Base-by-base conservation (phyloP, 2,888 invertebrate genomes). In the Macrosoma leucophasiata region DNA sequence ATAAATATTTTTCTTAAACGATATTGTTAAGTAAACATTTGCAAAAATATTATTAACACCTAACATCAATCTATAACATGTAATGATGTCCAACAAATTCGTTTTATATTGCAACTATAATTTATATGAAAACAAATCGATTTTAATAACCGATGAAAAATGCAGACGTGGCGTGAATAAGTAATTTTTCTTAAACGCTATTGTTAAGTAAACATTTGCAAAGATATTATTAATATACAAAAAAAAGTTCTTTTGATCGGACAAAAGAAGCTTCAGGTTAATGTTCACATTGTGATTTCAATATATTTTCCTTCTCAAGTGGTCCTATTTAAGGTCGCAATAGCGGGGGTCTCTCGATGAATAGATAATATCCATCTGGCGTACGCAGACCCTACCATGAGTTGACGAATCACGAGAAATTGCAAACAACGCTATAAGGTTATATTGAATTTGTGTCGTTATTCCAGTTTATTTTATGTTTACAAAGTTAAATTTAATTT, bases 251-350 rank as follows among this genome's bases (percentile, higher is more conserved):
- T 66, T 64, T 67, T 63, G 55, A 68, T 58, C 65, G 66, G 61
- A 74, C 71, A 76, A 76, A 70, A 61, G 55, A 52, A 46, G 62
- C 58, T 52, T 60, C 62, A 65, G 73, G 73, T 75, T 76, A 61
- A 62, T 58, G 62, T 60, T 61, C 58, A 72, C 70, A 77, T 77
- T 79, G 73, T 79, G 77, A 76, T 79, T 81, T 78, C 76, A 76
- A 78, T 81, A 74, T 72, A 71, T 79, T 81, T 77, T 73, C 71
- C 66, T 64, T 66, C 52, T 66, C 71, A 72, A 81, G 74, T 79
- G 74, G 71, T 69, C 72, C 75, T 71, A 74, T 79, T 77, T 70
- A 73, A 58, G 53, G 55, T 58, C 53, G 58, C 55, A 58, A 66
- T 58, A 68, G 67, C 56, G 55, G 54, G 64, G 69, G 62, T 61